Conservation (phyloP, 2,797 vertebrate genomes). For the Chaetodon trifasciatus region DNA sequence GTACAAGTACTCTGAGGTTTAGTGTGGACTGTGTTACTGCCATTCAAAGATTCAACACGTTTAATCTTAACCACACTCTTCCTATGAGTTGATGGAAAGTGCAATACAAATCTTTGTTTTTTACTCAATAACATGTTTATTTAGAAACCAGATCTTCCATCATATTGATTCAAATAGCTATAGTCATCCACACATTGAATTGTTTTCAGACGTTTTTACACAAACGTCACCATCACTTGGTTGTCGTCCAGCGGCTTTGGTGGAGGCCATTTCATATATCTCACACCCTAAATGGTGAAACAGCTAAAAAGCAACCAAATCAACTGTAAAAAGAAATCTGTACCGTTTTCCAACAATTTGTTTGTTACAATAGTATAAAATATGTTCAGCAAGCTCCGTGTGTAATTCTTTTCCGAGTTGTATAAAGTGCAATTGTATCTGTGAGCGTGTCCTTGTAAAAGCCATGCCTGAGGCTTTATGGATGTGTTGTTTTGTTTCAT, state of each 20-base stretch:
- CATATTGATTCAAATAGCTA: conserved; percentile 59
- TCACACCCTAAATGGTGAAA: conserved; percentile 57
- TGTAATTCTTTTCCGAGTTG: conserved; percentile 73
- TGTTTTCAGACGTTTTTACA: conserved; percentile 43
- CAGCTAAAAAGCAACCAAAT: conserved; percentile 72
- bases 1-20: conserved; percentile 48
- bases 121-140: conserved; percentile 33
- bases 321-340: conserved; percentile 64
- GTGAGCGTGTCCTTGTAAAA: conserved; percentile 81
- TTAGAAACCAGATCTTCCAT: conserved; percentile 78
- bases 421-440: conserved; percentile 80
- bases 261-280: conserved; percentile 48
- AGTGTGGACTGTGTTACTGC: conserved; percentile 71
- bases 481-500: conserved; percentile 79
- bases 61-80: conserved; percentile 52
- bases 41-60: conserved; percentile 57
- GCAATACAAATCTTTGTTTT: conserved; percentile 71
- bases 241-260: conserved; percentile 59
- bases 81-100: conserved; percentile 71
- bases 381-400: conserved; percentile 73
- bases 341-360: conserved; percentile 55
- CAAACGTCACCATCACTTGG: conserved; percentile 33
- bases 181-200: conserved; percentile 42
- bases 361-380: conserved; percentile 65
- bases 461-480: conserved; percentile 86